Percentiles rank a stretch among this genome's conserved stretches.
Conservation (phyloP, 2,888 invertebrate species). For the Dicroscelio sp. region DNA sequence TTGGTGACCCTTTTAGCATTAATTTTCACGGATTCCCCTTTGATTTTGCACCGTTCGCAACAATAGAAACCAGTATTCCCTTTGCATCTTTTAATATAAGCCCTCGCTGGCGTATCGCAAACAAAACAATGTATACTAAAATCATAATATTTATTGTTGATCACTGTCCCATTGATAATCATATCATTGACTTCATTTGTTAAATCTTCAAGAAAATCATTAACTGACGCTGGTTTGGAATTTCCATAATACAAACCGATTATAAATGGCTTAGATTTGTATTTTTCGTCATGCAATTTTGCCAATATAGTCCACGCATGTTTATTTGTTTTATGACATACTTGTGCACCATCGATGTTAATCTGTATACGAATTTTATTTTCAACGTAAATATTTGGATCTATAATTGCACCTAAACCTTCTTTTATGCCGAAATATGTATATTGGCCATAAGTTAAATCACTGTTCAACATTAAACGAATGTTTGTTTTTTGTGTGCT, state of each 20-base stretch:
- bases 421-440: constrained; percentile 26
- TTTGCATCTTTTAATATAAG: constrained; percentile 44
- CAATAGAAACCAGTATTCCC: background rate
- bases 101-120: constrained; percentile 43
- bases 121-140: constrained; percentile 5
- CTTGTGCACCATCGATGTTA: constrained; percentile 15
- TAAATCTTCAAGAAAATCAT: constrained; percentile 19
- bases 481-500: background rate
- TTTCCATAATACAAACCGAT: constrained; percentile 22
- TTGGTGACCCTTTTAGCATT: background rate
- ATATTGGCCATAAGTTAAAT: constrained; percentile 4
- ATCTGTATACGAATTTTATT: background rate
- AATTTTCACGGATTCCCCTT: constrained; percentile 21
- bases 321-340: constrained; percentile 14
- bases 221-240: constrained; percentile 22
- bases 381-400: background rate
- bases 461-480: constrained; percentile 1
- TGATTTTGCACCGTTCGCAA: constrained; percentile 33
- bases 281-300: background rate
- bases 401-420: background rate
- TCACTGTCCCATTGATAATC: background rate
- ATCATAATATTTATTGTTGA: background rate
- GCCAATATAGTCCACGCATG: constrained; percentile 18
- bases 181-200: constrained; percentile 17
- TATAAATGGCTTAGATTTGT: constrained; percentile 16